Evolutionary conservation across 2,888 invertebrate species (phyloP).

Genomic region (Dugesia japonica): DNA sequence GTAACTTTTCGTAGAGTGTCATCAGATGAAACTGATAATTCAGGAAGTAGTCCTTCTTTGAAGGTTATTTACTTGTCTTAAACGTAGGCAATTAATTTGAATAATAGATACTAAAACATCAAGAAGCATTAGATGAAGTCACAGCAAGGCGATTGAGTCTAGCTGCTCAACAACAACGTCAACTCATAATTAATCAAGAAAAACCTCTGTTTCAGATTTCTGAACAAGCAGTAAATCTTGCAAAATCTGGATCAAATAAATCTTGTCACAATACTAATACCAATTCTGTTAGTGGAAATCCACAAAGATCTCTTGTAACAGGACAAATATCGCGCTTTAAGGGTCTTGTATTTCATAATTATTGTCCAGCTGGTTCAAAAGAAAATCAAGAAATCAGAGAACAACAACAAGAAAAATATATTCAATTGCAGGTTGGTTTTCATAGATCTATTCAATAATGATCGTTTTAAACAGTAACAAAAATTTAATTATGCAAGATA

Average conservation of each 20-base stretch:
- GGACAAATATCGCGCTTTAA: slow-evolving; percentile 1
- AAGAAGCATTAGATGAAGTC: slow-evolving; percentile 27
- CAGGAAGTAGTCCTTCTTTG: neutral
- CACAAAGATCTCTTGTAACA: neutral
- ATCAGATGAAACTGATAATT: slow-evolving; percentile 15
- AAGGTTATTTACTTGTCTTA: neutral
- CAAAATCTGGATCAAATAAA: neutral
- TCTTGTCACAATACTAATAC: neutral
- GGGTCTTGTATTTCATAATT: slow-evolving; percentile 28
- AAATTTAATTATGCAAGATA: no score
- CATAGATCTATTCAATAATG: no score
- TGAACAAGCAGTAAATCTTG: no score
- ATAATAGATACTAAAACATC: slow-evolving; percentile 5
- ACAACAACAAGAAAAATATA: slow-evolving; percentile 26
- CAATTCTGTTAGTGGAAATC: neutral
- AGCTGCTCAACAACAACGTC: neutral
- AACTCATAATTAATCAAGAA: neutral
- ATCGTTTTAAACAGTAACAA: no score
- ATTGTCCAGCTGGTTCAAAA: neutral
- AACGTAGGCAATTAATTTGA: neutral
- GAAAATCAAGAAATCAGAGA: slow-evolving; percentile 30
- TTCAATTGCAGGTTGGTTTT: slow-evolving; percentile 23
- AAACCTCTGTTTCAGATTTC: neutral
- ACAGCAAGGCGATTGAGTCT: slow-evolving; percentile 5
- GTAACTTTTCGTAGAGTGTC: slow-evolving; percentile 31